These are phyloP conservation scores for Corydoras sp. DNA, from an alignment of 2,113 vertebrate genomes.

Conservation along the genomic window DNA sequence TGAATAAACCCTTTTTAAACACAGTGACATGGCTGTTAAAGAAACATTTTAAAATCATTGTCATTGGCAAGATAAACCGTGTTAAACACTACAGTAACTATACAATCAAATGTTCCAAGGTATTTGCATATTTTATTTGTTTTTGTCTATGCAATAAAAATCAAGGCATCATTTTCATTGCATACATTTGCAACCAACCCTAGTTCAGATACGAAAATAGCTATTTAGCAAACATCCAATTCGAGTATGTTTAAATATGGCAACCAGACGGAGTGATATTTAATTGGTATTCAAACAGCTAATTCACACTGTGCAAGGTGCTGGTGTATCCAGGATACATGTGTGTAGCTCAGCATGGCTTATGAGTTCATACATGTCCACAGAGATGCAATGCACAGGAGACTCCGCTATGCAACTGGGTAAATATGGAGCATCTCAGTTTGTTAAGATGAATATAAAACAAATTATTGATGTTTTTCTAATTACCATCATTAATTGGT, in stretches of 20 bases:
- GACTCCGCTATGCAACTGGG: not conserved
- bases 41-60: no score
- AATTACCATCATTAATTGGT: no score
- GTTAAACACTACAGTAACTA: no score
- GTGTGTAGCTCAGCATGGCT: not conserved
- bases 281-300: slow-evolving; percentile 8
- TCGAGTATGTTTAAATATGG: not conserved
- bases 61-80: no score
- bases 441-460: no score
- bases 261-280: not conserved
- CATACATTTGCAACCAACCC: not conserved
- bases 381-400: not conserved
- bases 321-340: slow-evolving; percentile 24
- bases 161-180: no score
- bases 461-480: no score
- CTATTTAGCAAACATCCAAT: no score
- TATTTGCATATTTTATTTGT: no score
- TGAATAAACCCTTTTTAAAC: not conserved
- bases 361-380: not conserved
- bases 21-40: not conserved
- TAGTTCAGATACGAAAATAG: not conserved
- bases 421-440: slow-evolving; percentile 4
- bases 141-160: no score
- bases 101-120: no score
- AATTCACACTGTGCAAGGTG: not conserved